Base-by-base conservation (phyloP, 2,797 vertebrate genomes). In the Acipenser transmontanus region DNA sequence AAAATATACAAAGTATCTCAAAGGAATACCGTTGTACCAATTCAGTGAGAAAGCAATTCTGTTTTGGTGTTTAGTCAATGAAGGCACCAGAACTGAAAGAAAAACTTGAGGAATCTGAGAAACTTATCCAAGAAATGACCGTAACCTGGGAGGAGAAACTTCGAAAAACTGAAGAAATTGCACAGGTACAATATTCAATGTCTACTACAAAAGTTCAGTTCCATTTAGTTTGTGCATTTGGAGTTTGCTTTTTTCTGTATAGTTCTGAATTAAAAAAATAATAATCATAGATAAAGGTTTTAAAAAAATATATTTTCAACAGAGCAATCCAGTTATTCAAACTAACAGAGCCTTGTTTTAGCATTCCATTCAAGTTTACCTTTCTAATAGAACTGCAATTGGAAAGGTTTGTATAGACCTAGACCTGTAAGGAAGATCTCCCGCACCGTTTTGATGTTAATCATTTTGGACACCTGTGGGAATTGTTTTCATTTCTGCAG, bases 71-170 rank as follows among this genome's bases (percentile, higher is more conserved):
- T 79, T 67, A 75, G 97, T 95, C 96, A 70, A 80, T 99, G 91
- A 99, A 98, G 77, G 95, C 96, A 66, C 97, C 97, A 1, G 97
- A 98, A 81, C 85, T 99, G 73, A 93, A 98, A 73, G 97, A 99
- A 80, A 98, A 97, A 78, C 87, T 99, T 7, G 93, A 98, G 66
- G 97, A 99, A 80, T 98, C 96, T 0, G 97, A 99, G 82, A 99
- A 99, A 72, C 88, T 99, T 74, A 98, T 99, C 76, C 91, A 91
- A 84, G 97, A 99, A 67, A 88, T 99, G 79, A 98, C 95, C 0
- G 91, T 99, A 71, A 99, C 93, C 8, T 99, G 97, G 97, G 97
- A 99, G 84, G 93, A 99, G 84, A 99, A 99, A 71, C 87, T 99
- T 59, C 89, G 94, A 69, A 98, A 99, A 85, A 99, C 97, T 0